Base-by-base conservation (phyloP, 1,140 invertebrate species). In the Scaptomyza hsui region DNA sequence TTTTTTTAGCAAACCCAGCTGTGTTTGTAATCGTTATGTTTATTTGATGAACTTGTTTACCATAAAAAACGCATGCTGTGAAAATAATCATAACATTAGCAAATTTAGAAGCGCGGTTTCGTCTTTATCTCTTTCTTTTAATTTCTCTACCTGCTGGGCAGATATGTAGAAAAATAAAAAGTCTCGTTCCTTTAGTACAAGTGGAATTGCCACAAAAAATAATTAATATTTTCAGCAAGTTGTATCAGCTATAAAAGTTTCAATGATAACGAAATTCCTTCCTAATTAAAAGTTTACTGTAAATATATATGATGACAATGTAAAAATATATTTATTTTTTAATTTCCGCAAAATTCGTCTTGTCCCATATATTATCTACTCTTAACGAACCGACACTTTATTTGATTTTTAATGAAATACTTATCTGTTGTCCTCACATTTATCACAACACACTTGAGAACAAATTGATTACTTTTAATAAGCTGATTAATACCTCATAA, bases 401-500 rank as follows among this genome's bases (percentile, higher is more conserved):
- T 47, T 48, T 49, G 1, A 24, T 48, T 24, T 60, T 51, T 41
- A 49, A 51, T 19, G 15, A 37, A 24, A 24, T 9, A 52, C 39
- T 53, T 53, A 32, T 42, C 26, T 19, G 0, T n/a, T 39, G 13
- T 41, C 4, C 15, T 6, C 10, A 26, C 19, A 39, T 42, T 49
- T 49, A 9, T 32, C 16, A 15, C 39, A 19, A n/a, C 42, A 45
- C 26, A 64, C 49, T 49, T 57, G 55, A 19, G 37, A 68, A 62
- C 9, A 62, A 29, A 68, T 62, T 68, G 26, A 68, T 68, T 37
- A 7, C 16, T 47, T 68, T 68, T 68, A 61, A 68, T 53, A 60
- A 68, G 57, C 16, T 52, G 57, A 52, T 68, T 62, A 68, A 68
- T 61, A 21, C 3, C 47, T 44, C 37, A 4, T 61, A 52, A 68